phyloP scores from a whole-genome alignment of 2,113 vertebrate genomes.

The Lonchura striata region DNA sequence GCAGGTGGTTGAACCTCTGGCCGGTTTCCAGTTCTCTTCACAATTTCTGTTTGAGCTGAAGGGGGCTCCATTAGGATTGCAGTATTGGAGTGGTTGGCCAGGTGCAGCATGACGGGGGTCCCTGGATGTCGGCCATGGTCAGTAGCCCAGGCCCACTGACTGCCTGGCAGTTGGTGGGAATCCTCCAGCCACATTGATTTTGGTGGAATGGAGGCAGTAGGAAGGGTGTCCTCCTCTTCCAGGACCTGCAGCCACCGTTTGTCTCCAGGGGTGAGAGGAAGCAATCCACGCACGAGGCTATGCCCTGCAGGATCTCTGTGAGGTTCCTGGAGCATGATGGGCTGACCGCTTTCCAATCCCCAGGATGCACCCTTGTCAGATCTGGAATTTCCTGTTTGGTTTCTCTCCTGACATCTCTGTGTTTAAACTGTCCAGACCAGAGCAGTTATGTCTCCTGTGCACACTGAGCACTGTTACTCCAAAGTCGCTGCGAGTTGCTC shows the following conservation, averaged over 20 bases:
- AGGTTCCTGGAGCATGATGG: not conserved
- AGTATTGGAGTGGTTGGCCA: accelerated
- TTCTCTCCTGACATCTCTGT: not conserved
- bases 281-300: accelerated
- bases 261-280: not conserved
- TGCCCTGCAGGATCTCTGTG: not conserved
- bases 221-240: not conserved
- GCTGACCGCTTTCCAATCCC: not conserved
- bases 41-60: not conserved
- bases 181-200: accelerated
- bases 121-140: accelerated
- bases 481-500: not conserved
- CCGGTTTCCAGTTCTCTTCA: not conserved
- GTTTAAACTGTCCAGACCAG: not conserved
- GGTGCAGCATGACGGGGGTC: not conserved
- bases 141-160: accelerated
- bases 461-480: not conserved
- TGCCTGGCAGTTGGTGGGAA: not conserved
- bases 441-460: constrained; percentile 3
- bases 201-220: not conserved
- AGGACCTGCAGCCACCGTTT: accelerated
- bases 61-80: not conserved
- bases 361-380: constrained; percentile 8
- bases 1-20: not conserved
- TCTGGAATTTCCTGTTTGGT: constrained; percentile 63